Evolutionary conservation across 1,140 invertebrate species (phyloP), one percentile per base, ranked within the genome.

Genomic region (Microplitis demolitor): DNA sequence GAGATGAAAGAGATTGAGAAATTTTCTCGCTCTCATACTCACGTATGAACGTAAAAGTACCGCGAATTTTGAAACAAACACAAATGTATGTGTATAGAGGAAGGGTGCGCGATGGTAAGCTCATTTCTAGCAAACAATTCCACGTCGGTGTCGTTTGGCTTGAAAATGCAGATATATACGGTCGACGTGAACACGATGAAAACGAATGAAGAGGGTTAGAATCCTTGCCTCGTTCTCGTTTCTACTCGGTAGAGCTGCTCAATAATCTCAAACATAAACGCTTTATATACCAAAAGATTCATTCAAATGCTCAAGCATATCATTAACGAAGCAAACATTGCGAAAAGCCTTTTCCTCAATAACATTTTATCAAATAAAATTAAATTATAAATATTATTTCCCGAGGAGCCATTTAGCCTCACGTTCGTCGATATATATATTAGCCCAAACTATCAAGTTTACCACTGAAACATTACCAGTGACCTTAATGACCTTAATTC

Each of bases 141-240:
- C 62, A 64, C 62, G 62, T 64, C 62, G 37, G 35, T 24, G 14
- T 64, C 34, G 62, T 39, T 37, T 64, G 11, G 13, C 4, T 37
- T 64, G 62, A 45, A 64, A 64, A 64, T 64, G 34, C 16, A 39
- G 62, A 64, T 64, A 37, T 64, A 64, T 64, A 64, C 13, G 33
- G 31, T 6, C 35, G 35, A 64, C 62, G 62, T 39, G 62, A n/a
- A 45, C 35, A 14, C 62, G 62, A 64, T 39, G 62, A 45, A 11
- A 35, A 45, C 24, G 24, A 34, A 35, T 5, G 34, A 16, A 35
- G 5, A 39, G 13, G 33, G 14, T 13, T 64, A 34, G 35, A 39
- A 37, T 64, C 13, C n/a, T 64, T 33, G 8, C 13, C 14, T 34
- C 8, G 4, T 45, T n/a, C 35, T 37, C 14, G 39, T 45, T 11